Evolutionary conservation across 2,888 invertebrate species (phyloP).

Genomic region (Minunthozetes semirufus): DNA sequence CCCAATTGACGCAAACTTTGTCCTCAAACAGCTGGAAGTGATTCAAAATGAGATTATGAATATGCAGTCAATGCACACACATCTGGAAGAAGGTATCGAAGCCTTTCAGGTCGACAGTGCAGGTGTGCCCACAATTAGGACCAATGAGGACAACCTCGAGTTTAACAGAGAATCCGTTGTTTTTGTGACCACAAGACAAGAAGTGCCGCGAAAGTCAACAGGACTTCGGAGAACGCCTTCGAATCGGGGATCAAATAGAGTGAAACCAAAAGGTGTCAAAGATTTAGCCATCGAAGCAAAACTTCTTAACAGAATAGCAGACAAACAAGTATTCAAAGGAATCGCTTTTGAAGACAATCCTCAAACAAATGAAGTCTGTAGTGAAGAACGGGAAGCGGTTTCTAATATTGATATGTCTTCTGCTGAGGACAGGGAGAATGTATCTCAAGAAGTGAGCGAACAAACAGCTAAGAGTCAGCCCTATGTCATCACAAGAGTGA

Average conservation of each 20-base stretch:
- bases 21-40: slow-evolving; percentile 12
- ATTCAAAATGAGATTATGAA: slow-evolving; percentile 10
- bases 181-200: neutral
- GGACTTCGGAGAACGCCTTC: neutral
- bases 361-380: neutral
- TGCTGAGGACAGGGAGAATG: slow-evolving; percentile 13
- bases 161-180: neutral
- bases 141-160: neutral
- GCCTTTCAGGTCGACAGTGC: neutral
- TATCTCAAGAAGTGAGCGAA: neutral
- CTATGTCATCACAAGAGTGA: neutral
- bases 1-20: slow-evolving; percentile 21
- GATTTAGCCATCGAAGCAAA: neutral
- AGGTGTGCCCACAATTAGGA: neutral
- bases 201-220: slow-evolving; percentile 24
- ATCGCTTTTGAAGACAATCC: neutral
- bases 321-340: neutral
- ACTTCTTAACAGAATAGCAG: neutral
- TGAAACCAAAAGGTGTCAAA: neutral
- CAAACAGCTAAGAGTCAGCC: neutral
- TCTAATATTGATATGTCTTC: neutral
- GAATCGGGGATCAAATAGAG: neutral
- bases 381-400: slow-evolving; percentile 13
- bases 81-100: slow-evolving; percentile 23
- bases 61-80: slow-evolving; percentile 23